Evolutionary conservation across 2,113 vertebrate genomes (phyloP), one percentile per base, ranked within the genome.

Genomic region (Zootoca vivipara): DNA sequence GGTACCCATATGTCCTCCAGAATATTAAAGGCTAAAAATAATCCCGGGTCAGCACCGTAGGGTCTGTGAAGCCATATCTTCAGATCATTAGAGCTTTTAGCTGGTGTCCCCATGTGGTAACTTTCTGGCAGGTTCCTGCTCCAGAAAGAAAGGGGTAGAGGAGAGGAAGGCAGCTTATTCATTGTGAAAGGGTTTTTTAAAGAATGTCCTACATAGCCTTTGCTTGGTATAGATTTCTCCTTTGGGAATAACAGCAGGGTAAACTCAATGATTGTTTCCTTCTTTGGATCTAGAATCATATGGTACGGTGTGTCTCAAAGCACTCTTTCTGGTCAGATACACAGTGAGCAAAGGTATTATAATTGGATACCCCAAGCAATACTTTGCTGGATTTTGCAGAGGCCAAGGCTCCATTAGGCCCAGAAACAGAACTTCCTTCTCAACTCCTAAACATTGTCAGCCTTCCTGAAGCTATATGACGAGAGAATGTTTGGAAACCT

Each of bases 1-100:
- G 91, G 90, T 89, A 93, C 73, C 88, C 3, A 62, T 78, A 92
- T 1, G 20, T 33, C 86, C 80, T 78, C 28, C 6, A 62, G 89
- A 89, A 90, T 86, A 89, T 83, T 91, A 52, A 79, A 40, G 12
- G 1, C 18, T 77, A 35, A 77, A 77, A 83, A 56, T n/a, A 67
- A 56, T 18, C 15, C 52, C 40, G 72, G 38, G 26, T 33, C 15
- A 18, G 74, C 35, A 67, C 3, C 1, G 7, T 35, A 77, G 28
- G 26, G 10, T 8, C 35, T 30, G 18, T 67, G 38, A 52, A 15
- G 33, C 52, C 35, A 42, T 75, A 75, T 35, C 13, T 7, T 62
- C 58, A 46, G 40, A 67, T 28, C 30, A 38, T 58, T 72, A n/a
- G 62, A 46, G 16, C 20, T 87, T 87, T 64, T 40, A 16, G n/a